Evolutionary conservation across 2,797 vertebrate species (phyloP).

Genomic region (Sebastes vulpes): DNA sequence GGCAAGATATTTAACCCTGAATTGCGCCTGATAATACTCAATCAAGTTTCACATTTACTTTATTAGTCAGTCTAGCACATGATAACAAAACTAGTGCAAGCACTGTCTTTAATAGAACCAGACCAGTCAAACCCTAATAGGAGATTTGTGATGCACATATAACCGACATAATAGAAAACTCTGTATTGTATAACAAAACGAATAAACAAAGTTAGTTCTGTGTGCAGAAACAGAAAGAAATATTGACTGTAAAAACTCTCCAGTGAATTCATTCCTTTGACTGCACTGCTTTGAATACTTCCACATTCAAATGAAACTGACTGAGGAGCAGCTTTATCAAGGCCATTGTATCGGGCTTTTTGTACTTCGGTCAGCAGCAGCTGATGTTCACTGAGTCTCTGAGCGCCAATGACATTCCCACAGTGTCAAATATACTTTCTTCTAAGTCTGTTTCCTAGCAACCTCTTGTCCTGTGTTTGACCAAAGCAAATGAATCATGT

Average conservation of each 20-base stretch:
- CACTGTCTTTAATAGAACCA: too few relatives aligned
- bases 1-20: too few relatives aligned
- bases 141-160: too few relatives aligned
- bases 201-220: too few relatives aligned
- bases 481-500: background rate
- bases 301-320: background rate
- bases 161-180: too few relatives aligned
- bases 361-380: background rate
- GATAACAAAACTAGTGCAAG: too few relatives aligned
- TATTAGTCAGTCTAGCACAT: too few relatives aligned
- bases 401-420: background rate
- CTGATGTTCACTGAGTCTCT: background rate
- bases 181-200: too few relatives aligned
- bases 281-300: background rate
- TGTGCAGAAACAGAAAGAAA: too few relatives aligned
- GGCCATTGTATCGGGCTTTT: background rate
- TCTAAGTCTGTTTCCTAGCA: conserved; percentile 56
- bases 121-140: too few relatives aligned
- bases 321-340: background rate
- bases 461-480: conserved; percentile 23
- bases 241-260: background rate
- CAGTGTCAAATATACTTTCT: background rate
- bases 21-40: too few relatives aligned
- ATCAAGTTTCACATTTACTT: too few relatives aligned
- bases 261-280: background rate